Conservation (phyloP, 2,888 invertebrate species). For the Gryllus longicercus region DNA sequence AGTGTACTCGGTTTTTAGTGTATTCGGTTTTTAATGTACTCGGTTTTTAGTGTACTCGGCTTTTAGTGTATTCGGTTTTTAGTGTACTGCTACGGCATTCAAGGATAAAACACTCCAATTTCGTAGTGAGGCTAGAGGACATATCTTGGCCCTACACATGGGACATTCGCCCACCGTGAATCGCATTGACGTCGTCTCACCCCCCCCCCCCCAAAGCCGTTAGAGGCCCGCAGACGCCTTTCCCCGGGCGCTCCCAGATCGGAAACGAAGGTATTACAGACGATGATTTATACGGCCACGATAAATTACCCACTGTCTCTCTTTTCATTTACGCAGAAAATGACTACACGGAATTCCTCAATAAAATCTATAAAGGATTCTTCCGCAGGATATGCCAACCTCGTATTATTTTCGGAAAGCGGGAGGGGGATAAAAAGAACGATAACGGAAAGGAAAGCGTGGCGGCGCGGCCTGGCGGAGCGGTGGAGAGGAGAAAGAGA, state of each 20-base stretch:
- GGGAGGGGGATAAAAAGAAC: not conserved
- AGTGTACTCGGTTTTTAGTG: no score
- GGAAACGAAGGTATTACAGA: not conserved
- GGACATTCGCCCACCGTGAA: no score
- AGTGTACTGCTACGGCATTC: no score
- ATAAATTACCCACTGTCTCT: slow-evolving; percentile 5
- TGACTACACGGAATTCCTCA: slow-evolving; percentile 17
- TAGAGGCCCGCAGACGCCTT: not conserved
- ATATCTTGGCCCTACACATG: no score
- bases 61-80: no score
- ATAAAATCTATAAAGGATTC: slow-evolving; percentile 17
- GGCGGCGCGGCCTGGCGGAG: no score
- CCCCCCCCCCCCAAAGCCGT: no score
- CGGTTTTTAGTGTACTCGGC: no score
- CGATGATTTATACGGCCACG: not conserved
- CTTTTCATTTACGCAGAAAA: slow-evolving; percentile 5
- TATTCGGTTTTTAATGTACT: no score
- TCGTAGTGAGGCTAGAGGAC: no score
- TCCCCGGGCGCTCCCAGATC: not conserved
- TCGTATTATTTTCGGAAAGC: slow-evolving; percentile 1
- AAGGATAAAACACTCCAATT: no score
- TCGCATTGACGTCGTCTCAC: no score
- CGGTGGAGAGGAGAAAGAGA: not conserved
- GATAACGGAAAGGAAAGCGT: not conserved
- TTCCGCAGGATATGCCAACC: not conserved